A percentile compares a stretch with the other conserved stretches of the same genome.
phyloP scores from a whole-genome alignment of 2,888 invertebrate genomes.

The Aethes cnicana region DNA sequence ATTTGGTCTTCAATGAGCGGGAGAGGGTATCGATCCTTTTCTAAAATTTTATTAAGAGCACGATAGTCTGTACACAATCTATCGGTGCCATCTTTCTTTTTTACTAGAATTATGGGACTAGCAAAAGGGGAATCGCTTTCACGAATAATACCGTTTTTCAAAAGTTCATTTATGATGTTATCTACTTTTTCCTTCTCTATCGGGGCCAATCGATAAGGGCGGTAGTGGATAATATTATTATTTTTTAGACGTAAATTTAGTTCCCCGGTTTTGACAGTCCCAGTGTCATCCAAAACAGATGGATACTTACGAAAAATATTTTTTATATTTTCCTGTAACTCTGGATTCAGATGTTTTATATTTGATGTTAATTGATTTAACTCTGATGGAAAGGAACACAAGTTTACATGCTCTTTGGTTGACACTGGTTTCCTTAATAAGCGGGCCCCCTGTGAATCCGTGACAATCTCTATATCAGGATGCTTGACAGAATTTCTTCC shows the following conservation, averaged over 20 bases:
- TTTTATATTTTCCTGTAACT: slow-evolving; percentile 29
- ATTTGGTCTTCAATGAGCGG: slow-evolving; percentile 38
- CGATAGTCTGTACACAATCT: slow-evolving; percentile 36
- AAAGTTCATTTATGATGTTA: slow-evolving; percentile 31
- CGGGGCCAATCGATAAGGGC: slow-evolving; percentile 34
- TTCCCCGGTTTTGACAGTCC: slow-evolving; percentile 33
- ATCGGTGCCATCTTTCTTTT: slow-evolving; percentile 35
- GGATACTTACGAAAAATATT: slow-evolving; percentile 30
- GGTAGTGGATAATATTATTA: slow-evolving; percentile 33
- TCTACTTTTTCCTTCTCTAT: slow-evolving; percentile 34
- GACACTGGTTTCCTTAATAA: slow-evolving; percentile 9
- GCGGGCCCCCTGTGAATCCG: slow-evolving; percentile 20
- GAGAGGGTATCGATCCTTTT: slow-evolving; percentile 35
- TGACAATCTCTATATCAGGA: slow-evolving; percentile 32
- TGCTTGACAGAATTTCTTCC: slow-evolving; percentile 28
- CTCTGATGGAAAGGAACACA: not conserved
- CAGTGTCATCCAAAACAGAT: slow-evolving; percentile 11
- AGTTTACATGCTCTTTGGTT: not conserved
- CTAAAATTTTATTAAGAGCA: slow-evolving; percentile 33
- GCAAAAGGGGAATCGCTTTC: slow-evolving; percentile 36
- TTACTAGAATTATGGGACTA: slow-evolving; percentile 36
- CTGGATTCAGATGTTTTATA: slow-evolving; percentile 17
- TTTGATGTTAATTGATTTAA: slow-evolving; percentile 6
- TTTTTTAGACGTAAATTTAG: slow-evolving; percentile 32
- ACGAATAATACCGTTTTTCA: slow-evolving; percentile 31